Base-by-base conservation (phyloP, 2,888 invertebrate genomes). In the Sycophila texana region DNA sequence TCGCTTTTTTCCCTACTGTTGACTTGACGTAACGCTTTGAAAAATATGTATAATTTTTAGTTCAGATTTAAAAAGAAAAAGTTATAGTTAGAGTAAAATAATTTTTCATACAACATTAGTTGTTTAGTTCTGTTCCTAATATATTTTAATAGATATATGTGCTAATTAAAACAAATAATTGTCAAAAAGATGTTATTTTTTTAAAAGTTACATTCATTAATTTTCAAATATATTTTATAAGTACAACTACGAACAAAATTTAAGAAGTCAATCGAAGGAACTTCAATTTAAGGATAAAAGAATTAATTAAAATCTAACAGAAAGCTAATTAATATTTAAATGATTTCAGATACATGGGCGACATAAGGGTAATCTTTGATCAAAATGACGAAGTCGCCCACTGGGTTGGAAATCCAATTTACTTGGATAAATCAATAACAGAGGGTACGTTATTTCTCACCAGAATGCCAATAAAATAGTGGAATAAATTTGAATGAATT, bases 381-480 rank as follows among this genome's bases (percentile, higher is more conserved):
- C 91, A 92, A 0, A 86, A 91, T 0, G 96, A 96, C 5, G 92
- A 94, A 80, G 91, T 96, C 0, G 89, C 91, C 10, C 86, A 90
- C 12, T 96, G 94, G 93, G 91, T 92, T n/a, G 97, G 97, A 0
- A 92, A 93, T 76, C 96, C 96, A 0, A 93, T 96, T 80, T 94
- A 93, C 83, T 89, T 96, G 85, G 93, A 93, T 55, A 86, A 90
- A 0, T 92, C 92, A 61, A 92, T 95, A n/a, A 90, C 92, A 14
- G 92, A 94, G 92, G 95, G 96, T 95, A 53, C 12, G 49, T n/a
- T 14, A 57, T 53, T 30, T 18, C 49, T 30, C 60, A 26, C 53
- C 73, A 89, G 90, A 14, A 86, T 26, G 2, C 47, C 14, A 53
- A 49, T 13, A 61, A 47, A 12, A 20, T 51, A 58, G 12, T 39